Conservation (phyloP, 1,140 invertebrate species). For the Ditylenchus dipsaci region DNA sequence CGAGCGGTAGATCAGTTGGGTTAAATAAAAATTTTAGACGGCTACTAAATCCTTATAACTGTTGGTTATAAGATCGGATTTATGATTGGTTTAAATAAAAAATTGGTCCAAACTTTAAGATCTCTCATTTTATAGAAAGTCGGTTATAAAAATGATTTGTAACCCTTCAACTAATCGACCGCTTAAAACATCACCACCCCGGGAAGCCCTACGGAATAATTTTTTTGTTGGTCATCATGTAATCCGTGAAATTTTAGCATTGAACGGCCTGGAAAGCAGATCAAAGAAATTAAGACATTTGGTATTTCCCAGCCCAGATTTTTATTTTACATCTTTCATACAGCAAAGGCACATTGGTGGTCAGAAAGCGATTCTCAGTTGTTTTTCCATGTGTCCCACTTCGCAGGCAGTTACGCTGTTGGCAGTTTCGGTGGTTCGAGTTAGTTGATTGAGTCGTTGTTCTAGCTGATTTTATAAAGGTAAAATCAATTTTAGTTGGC, state of each 20-base stretch:
- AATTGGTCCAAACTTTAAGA: too few relatives aligned
- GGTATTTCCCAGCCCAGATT: not conserved
- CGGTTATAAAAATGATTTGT: too few relatives aligned
- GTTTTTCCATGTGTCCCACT: slow-evolving; percentile 34
- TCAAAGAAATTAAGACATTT: slow-evolving; percentile 35
- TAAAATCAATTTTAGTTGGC: slow-evolving; percentile 29
- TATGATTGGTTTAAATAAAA: too few relatives aligned
- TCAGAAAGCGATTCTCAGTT: slow-evolving; percentile 32
- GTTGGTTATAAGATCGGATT: too few relatives aligned
- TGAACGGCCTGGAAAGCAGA: slow-evolving; percentile 26
- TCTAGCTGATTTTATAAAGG: not conserved
- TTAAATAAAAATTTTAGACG: too few relatives aligned
- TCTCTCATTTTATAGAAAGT: too few relatives aligned
- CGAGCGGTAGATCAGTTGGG: too few relatives aligned
- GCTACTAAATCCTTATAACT: too few relatives aligned
- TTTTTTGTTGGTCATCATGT: too few relatives aligned
- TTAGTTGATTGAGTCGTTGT: slow-evolving; percentile 12
- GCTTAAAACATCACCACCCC: too few relatives aligned
- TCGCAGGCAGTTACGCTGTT: slow-evolving; percentile 37
- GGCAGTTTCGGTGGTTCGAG: slow-evolving; percentile 20
- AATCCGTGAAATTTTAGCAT: slow-evolving; percentile 11
- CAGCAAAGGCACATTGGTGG: slow-evolving; percentile 13
- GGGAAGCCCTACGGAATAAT: too few relatives aligned
- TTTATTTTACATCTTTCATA: not conserved
- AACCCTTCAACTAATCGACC: too few relatives aligned